Evolutionary conservation across 2,888 invertebrate species (phyloP).

Genomic region (Eupeodes latifasciatus): DNA sequence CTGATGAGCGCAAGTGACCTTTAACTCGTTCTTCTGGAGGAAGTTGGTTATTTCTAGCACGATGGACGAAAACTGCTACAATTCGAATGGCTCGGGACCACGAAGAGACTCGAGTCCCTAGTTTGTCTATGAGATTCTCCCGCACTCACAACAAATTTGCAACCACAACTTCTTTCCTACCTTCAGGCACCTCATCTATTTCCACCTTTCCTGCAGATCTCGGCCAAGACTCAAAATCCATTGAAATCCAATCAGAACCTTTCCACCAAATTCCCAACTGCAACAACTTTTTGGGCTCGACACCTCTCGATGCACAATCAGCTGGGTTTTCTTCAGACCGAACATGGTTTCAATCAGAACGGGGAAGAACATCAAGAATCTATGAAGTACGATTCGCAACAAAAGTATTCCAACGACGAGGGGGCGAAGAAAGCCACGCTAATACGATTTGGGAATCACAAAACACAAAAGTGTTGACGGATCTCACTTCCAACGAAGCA

Average conservation of each 20-base stretch:
- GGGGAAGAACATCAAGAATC: slow-evolving; percentile 56
- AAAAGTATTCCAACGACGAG: slow-evolving; percentile 77
- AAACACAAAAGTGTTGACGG: slow-evolving; percentile 52
- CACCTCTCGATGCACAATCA: no score
- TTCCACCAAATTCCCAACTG: no score
- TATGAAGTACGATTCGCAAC: slow-evolving; percentile 75
- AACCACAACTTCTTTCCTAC: no score
- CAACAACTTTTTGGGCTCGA: no score
- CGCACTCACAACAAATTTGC: no score
- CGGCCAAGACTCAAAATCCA: not conserved
- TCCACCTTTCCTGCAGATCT: not conserved
- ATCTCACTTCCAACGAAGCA: not conserved
- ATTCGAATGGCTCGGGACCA: not conserved
- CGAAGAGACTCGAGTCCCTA: not conserved
- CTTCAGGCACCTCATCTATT: no score
- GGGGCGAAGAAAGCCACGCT: slow-evolving; percentile 72
- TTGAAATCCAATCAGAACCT: no score
- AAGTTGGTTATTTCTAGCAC: not conserved
- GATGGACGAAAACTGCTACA: not conserved
- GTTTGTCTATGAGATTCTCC: no score
- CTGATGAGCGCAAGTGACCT: not conserved
- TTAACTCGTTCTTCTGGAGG: not conserved
- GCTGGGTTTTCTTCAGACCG: no score
- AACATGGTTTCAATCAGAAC: slow-evolving; percentile 71
- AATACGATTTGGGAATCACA: slow-evolving; percentile 68